phyloP scores from a whole-genome alignment of 2,113 vertebrate species.

The Ailuropoda melanoleuca region DNA sequence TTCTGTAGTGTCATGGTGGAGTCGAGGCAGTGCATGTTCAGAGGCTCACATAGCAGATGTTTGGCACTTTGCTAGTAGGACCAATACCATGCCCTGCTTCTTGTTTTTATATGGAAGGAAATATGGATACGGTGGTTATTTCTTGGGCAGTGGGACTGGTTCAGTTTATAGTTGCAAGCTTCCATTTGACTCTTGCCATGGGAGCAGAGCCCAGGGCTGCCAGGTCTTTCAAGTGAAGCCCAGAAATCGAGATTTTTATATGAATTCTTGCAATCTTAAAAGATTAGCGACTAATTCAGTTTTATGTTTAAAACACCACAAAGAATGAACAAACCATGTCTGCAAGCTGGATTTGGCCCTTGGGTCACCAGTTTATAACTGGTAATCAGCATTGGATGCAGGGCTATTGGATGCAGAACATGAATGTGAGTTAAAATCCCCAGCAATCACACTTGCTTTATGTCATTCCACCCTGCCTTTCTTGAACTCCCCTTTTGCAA shows the following conservation, averaged over 20 bases:
- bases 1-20: neutral
- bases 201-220: neutral
- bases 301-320: neutral
- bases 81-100: neutral
- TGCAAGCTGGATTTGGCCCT: neutral
- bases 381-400: neutral
- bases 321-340: neutral
- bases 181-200: neutral
- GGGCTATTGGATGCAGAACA: neutral
- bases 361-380: neutral
- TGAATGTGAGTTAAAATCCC: neutral
- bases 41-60: neutral
- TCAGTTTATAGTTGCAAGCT: neutral
- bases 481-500: neutral
- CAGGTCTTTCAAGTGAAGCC: neutral
- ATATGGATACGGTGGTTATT: neutral
- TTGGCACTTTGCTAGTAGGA: neutral
- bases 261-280: conserved; percentile 29
- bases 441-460: neutral
- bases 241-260: neutral
- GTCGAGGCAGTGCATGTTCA: neutral
- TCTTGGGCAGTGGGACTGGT: neutral
- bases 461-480: neutral
- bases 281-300: neutral
- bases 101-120: neutral